Conservation (phyloP, 2,797 vertebrate species). For the Microctenopoma steveboyesi region DNA sequence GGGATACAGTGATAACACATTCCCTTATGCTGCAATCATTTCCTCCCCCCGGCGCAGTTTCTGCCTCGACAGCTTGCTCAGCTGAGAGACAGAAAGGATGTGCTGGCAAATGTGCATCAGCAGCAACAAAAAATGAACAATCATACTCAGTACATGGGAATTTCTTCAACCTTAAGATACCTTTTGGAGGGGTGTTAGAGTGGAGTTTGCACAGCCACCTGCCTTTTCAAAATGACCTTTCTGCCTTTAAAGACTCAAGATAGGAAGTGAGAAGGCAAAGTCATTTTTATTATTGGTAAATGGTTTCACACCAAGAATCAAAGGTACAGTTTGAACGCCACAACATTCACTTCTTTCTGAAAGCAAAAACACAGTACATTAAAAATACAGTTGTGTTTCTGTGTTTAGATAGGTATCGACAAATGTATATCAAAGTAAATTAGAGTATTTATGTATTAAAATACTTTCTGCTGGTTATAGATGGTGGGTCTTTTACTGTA, state of each 20-base stretch:
- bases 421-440: neutral
- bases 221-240: conserved; percentile 24
- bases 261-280: conserved; percentile 52
- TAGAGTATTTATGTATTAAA: neutral
- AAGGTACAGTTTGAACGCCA: conserved; percentile 15
- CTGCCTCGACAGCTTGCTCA: conserved; percentile 67
- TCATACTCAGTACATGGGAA: neutral
- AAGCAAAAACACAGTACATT: conserved; percentile 5
- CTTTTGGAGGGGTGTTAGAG: conserved; percentile 1
- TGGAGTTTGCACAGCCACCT: conserved; percentile 13
- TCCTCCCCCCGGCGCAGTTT: conserved; percentile 71
- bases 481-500: neutral
- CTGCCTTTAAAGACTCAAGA: conserved; percentile 37
- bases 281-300: conserved; percentile 38
- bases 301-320: conserved; percentile 38
- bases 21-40: conserved; percentile 78
- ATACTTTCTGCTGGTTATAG: neutral
- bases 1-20: conserved; percentile 78
- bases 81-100: conserved; percentile 67
- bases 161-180: conserved; percentile 23
- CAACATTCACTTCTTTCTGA: conserved; percentile 14
- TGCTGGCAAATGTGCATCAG: conserved; percentile 57
- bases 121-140: conserved; percentile 28
- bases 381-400: neutral
- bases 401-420: neutral